Conservation (phyloP, 1,140 invertebrate genomes). For the Dendroctonus valens region DNA sequence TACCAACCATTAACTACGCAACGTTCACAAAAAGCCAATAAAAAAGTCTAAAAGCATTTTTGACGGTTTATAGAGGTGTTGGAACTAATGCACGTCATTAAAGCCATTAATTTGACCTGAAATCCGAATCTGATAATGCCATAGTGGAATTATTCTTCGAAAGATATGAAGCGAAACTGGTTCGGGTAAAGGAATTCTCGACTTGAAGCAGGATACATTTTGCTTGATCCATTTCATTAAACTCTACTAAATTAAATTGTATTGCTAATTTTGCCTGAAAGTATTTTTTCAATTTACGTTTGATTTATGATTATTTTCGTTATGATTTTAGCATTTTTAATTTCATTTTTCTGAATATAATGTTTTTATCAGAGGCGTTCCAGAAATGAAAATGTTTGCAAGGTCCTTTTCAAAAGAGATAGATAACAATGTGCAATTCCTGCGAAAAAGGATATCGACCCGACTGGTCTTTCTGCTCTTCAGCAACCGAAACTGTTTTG, state of each 20-base stretch:
- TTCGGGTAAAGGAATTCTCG: conserved; percentile 7
- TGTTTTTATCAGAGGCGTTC: too few species aligned
- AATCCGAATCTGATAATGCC: conserved; percentile 5
- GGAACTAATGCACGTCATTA: conserved; percentile 12
- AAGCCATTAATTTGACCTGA: conserved; percentile 9
- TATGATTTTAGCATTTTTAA: too few species aligned
- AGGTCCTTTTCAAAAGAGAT: too few species aligned
- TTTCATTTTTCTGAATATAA: not conserved
- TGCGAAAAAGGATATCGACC: too few species aligned
- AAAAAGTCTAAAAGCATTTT: conserved; percentile 19
- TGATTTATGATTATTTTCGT: too few species aligned
- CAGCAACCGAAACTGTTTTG: too few species aligned
- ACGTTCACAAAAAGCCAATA: conserved; percentile 4
- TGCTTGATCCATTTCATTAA: too few species aligned
- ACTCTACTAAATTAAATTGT: too few species aligned
- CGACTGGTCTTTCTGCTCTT: too few species aligned
- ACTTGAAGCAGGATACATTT: too few species aligned
- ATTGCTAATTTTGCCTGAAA: too few species aligned
- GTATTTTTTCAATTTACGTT: not conserved
- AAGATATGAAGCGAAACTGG: conserved; percentile 3
- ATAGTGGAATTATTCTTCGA: not conserved
- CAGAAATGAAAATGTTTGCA: conserved; percentile 1
- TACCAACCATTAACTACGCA: not conserved
- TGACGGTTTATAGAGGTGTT: conserved; percentile 16
- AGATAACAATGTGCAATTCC: too few species aligned